Evolutionary conservation across 2,113 vertebrate species (phyloP).

Genomic region (Australoheros scitulus): DNA sequence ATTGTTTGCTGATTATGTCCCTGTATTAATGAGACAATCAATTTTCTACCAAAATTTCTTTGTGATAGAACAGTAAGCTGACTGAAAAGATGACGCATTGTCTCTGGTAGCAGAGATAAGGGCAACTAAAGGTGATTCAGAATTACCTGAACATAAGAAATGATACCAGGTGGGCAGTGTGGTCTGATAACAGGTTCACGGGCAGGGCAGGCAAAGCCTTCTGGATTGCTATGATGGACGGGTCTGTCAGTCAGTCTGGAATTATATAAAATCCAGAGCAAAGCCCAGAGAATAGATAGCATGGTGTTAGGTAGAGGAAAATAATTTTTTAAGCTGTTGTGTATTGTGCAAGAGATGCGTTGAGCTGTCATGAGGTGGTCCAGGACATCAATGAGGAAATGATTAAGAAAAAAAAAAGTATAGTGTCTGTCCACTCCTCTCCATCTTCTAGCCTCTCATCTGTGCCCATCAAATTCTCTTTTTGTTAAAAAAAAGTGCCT

Average conservation of each 20-base stretch:
- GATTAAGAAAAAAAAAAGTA: neutral
- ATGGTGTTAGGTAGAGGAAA: neutral
- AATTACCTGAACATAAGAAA: neutral
- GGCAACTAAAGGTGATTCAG: neutral
- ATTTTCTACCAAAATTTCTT: neutral
- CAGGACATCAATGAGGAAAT: neutral
- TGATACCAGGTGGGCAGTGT: neutral
- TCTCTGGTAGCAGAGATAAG: neutral
- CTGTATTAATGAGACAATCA: neutral
- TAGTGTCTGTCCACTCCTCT: neutral
- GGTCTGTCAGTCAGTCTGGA: neutral
- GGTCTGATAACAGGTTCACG: constrained; percentile 9
- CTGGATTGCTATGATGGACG: constrained; percentile 3
- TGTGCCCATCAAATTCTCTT: neutral
- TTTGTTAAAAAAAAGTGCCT: neutral
- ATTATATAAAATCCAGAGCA: constrained; percentile 1
- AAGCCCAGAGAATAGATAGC: neutral
- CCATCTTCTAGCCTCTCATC: neutral
- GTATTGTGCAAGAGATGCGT: neutral
- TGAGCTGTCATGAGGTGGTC: neutral
- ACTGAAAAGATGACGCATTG: neutral
- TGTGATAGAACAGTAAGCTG: neutral
- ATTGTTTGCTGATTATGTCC: neutral
- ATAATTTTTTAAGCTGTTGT: neutral
- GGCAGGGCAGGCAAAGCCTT: neutral